Base-by-base conservation (phyloP, 2,113 vertebrate genomes). In the Pangasianodon hypophthalmus region DNA sequence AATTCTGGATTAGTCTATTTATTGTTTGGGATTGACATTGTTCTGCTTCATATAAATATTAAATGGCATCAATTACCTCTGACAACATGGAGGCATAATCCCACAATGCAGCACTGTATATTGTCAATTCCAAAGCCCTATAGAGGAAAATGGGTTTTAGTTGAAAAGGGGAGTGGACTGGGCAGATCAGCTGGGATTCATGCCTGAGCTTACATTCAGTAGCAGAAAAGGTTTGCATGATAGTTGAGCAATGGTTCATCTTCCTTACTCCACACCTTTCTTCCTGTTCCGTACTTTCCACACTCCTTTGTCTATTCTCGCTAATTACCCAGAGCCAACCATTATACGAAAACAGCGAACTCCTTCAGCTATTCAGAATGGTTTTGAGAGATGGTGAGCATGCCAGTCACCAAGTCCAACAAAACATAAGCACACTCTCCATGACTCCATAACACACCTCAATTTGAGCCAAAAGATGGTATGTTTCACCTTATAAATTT, bases 261-360 rank as follows among this genome's bases (percentile, higher is more conserved):
- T 87, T 77, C 69, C 77, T 67, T 88, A 93, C 54, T 48, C 50
- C 48, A 69, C 56, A 32, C 3, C 18, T 64, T 44, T 75, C 90
- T 89, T 85, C 89, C 26, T 58, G 62, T 88, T 91, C 88, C n/a
- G 41, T 69, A 84, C 75, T 64, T 87, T 93, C 64, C 69, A 54
- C 58, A 75, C n/a, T 60, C 6, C 48, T 54, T 92, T 32, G 81
- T 89, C 19, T 46, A 56, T 91, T 86, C 64, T 88, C 62, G 7
- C 71, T 37, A 10, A 62, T 52, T 84, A 11, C 19, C 6, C 64
- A 60, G 50, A 86, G 10, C 60, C 88, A 69, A 50, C 11, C 62
- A 32, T 56, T 82, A 46, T 71, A 90, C 89, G 87, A 58, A 52
- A 87, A 56, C 67, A 50, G 9, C 3, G 6, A 85, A 79, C 77